These are phyloP conservation scores for Agrochola litura DNA, from an alignment of 2,888 invertebrate species.

Conservation along the genomic window DNA sequence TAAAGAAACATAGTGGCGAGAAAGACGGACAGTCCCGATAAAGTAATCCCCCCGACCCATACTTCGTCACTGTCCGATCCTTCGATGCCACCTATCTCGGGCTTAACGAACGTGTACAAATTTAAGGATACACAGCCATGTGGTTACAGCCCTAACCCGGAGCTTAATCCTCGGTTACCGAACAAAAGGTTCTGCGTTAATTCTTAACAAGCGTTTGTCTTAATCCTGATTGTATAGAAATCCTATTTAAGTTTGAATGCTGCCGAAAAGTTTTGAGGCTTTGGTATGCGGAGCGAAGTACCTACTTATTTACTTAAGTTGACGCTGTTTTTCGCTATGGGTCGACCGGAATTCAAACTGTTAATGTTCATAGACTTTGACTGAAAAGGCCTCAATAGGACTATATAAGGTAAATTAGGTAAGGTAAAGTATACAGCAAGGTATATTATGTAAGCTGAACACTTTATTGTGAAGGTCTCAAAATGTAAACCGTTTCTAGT, in stretches of 20 bases:
- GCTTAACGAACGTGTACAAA: slow-evolving; percentile 87
- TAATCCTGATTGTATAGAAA: slow-evolving; percentile 68
- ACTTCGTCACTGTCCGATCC: slow-evolving; percentile 86
- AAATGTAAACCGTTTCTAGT: neutral
- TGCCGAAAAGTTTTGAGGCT: slow-evolving; percentile 61
- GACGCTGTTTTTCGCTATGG: slow-evolving; percentile 16
- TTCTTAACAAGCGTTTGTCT: slow-evolving; percentile 70
- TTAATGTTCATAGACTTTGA: neutral
- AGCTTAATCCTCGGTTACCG: slow-evolving; percentile 73
- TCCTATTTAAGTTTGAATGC: slow-evolving; percentile 66
- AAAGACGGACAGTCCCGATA: slow-evolving; percentile 76
- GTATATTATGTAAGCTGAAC: neutral
- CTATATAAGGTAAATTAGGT: too few relatives aligned
- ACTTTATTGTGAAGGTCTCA: neutral
- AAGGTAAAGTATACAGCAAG: too few relatives aligned
- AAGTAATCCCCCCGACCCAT: slow-evolving; percentile 79
- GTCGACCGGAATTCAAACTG: neutral
- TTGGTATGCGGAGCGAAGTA: slow-evolving; percentile 36
- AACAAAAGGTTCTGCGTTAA: slow-evolving; percentile 70
- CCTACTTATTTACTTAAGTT: slow-evolving; percentile 44
- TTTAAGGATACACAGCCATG: slow-evolving; percentile 79
- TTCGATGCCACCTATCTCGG: slow-evolving; percentile 80
- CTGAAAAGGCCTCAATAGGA: too few relatives aligned
- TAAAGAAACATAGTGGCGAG: slow-evolving; percentile 76
- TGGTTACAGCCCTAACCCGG: slow-evolving; percentile 72